Conservation (phyloP, 2,797 vertebrate genomes). For the Numenius phaeopus region DNA sequence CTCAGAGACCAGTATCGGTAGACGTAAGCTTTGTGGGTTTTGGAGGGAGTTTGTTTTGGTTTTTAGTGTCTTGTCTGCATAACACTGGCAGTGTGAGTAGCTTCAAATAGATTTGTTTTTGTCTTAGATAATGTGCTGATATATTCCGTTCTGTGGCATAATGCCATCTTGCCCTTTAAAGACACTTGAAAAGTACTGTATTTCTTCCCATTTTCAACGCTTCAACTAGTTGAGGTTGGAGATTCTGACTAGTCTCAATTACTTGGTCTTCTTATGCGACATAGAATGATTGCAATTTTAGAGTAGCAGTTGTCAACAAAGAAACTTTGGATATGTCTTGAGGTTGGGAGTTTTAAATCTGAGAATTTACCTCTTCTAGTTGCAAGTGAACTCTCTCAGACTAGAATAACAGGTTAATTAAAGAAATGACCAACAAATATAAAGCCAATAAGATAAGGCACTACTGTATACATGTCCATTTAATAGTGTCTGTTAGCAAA, state of each 20-base stretch:
- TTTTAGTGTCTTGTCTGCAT: not conserved
- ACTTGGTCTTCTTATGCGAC: not conserved
- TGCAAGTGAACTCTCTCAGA: not conserved
- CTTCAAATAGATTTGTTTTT: not conserved
- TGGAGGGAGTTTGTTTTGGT: not conserved
- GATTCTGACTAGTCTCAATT: not conserved
- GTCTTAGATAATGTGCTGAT: not conserved
- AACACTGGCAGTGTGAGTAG: not conserved
- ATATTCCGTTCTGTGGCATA: not conserved
- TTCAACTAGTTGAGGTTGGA: not conserved
- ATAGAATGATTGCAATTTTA: not conserved
- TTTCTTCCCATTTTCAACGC: not conserved
- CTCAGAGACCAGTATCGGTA: slow-evolving; percentile 81
- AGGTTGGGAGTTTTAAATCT: not conserved
- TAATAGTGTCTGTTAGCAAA: not conserved
- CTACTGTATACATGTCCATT: not conserved
- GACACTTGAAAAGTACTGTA: not conserved
- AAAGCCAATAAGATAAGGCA: not conserved
- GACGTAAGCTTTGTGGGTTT: slow-evolving; percentile 81
- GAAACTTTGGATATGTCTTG: not conserved
- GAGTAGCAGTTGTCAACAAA: not conserved
- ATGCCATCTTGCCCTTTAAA: not conserved
- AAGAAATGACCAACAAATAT: not conserved
- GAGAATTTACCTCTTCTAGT: not conserved
- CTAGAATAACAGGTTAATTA: not conserved